A percentile compares a stretch with the other conserved stretches of the same genome.
Conservation (phyloP, 1,140 invertebrate species). For the Camponotus pennsylvanicus region DNA sequence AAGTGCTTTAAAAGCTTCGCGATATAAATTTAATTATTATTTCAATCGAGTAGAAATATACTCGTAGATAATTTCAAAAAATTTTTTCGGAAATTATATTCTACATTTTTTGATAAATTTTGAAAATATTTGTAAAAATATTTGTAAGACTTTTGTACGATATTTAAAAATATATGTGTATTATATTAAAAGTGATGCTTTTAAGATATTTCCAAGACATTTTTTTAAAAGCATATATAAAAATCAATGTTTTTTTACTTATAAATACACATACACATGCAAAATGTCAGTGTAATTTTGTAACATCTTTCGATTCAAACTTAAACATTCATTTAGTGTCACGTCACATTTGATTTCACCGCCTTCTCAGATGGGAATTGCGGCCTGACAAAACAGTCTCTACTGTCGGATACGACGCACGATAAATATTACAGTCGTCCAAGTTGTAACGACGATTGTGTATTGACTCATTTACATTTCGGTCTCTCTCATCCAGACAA, state of each 20-base stretch:
- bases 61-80: not conserved
- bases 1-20: not conserved
- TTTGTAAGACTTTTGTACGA: too few relatives aligned
- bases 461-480: conserved; percentile 71
- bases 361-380: conserved; percentile 7
- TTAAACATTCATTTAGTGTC: not conserved
- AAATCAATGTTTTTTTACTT: too few relatives aligned
- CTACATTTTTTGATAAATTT: not conserved
- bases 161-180: too few relatives aligned
- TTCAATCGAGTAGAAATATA: not conserved
- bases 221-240: too few relatives aligned
- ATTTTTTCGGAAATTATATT: not conserved
- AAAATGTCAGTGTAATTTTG: too few relatives aligned
- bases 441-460: conserved; percentile 66
- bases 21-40: not conserved
- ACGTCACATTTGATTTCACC: conserved; percentile 9
- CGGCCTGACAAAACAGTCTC: not conserved
- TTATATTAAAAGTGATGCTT: too few relatives aligned
- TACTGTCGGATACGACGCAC: conserved; percentile 13
- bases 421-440: conserved; percentile 74
- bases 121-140: not conserved
- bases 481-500: conserved; percentile 46
- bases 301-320: too few relatives aligned
- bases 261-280: too few relatives aligned
- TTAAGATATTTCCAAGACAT: too few relatives aligned